Evolutionary conservation across 2,888 invertebrate species (phyloP).

Genomic region (Netelia melanura): DNA sequence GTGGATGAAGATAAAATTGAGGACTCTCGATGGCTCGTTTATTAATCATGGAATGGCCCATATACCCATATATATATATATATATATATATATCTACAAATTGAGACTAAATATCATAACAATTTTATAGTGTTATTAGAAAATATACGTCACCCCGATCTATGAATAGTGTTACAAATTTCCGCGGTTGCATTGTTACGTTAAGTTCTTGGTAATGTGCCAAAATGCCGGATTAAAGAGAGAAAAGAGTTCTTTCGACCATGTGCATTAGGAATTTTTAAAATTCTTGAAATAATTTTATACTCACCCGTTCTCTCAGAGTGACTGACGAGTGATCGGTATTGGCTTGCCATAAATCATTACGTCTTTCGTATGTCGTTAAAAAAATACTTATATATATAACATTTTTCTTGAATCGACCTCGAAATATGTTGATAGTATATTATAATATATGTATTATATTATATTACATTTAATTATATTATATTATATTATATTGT

Average conservation of each 20-base stretch:
- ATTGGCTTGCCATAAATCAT: background rate
- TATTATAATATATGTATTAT: no score
- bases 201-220: conserved; percentile 36
- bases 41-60: no score
- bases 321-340: conserved; percentile 22
- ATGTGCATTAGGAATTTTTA: background rate
- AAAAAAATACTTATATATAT: background rate
- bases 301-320: background rate
- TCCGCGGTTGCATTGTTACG: conserved; percentile 36
- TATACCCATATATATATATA: no score
- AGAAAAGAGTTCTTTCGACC: background rate
- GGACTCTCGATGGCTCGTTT: no score
- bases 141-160: conserved; percentile 21
- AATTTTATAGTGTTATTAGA: background rate
- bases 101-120: no score
- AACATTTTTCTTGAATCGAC: no score
- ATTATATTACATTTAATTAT: no score
- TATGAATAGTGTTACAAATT: conserved; percentile 38
- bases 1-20: no score
- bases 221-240: conserved; percentile 22
- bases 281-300: background rate
- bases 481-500: no score
- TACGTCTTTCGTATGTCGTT: background rate
- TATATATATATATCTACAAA: no score
- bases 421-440: no score